Evolutionary conservation across 1,140 invertebrate genomes (phyloP), one percentile per base, ranked within the genome.

Genomic region (Ceratina calcarata): DNA sequence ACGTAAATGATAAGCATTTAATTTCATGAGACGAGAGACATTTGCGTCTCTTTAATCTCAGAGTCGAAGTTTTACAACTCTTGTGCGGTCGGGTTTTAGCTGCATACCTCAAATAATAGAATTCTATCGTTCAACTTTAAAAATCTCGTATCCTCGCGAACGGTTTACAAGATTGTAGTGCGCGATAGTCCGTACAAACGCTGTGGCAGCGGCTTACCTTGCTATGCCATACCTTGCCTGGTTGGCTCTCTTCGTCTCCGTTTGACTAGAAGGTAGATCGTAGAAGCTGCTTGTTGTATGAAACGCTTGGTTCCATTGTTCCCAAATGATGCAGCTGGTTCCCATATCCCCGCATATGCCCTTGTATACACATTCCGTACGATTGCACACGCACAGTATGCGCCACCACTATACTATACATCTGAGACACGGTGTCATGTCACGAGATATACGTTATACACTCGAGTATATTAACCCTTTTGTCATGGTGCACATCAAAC

Each of bases 301-400:
- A 83, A 80, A 85, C 72, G 84, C 70, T 68, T 64, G 66, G 66
- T 68, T 72, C 81, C 73, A 86, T 86, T 86, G 84, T 86, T 83
- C 84, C 57, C 51, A 16, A 75, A 77, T 75, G 74, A 51, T 71
- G 82, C 85, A 86, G 85, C 85, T 83, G 81, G 73, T 80, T 86
- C 84, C 66, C 82, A 66, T 75, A 61, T 73, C 65, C 77, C 32
- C 82, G 67, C 80, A 64, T 80, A 74, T 85, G 68, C 24, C 13
- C 37, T 73, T 73, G 58, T 64, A 22, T 53, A 71, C 69, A 67
- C 72, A 75, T 86, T 86, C 80, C 75, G 61, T 79, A 55, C 64
- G 82, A 72, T 81, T 81, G 51, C 79, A 58, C 74, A 55, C n/a
- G 75, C 83, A 57, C 15, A 76, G 82, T 86, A 75, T 82, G 45